A percentile compares a stretch with the other conserved stretches of the same genome.
Conservation (phyloP, 2,888 invertebrate genomes). For the Cistogaster globosa region DNA sequence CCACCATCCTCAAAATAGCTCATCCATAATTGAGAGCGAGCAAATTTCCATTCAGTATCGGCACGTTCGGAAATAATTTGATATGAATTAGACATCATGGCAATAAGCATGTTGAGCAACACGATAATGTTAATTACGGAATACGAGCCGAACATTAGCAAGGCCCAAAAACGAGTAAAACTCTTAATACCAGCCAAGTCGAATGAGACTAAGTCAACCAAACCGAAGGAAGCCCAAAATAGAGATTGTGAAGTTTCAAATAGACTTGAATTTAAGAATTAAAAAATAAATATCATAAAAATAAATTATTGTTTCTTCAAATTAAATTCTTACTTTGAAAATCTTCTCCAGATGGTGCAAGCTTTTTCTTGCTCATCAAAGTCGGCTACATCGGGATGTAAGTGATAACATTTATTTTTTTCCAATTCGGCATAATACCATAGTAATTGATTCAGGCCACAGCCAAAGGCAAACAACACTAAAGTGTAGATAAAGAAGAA, state of each 20-base stretch:
- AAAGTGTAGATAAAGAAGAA: constrained; percentile 97
- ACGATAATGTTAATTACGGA: constrained; percentile 99
- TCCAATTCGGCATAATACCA: constrained; percentile 97
- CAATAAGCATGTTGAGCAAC: constrained; percentile 97
- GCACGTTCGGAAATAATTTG: constrained; percentile 98
- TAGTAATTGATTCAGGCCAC: constrained; percentile 95
- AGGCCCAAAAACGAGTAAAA: constrained; percentile 97
- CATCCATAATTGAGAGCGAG: constrained; percentile 97
- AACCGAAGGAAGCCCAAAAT: constrained; percentile 99
- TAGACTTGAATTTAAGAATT: constrained; percentile 87
- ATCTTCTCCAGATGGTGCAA: constrained; percentile 93
- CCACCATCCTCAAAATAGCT: constrained; percentile 97
- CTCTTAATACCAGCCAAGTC: constrained; percentile 97
- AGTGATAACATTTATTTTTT: constrained; percentile 92
- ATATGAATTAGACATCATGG: constrained; percentile 99
- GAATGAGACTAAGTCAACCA: constrained; percentile 96
- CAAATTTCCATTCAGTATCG: constrained; percentile 99
- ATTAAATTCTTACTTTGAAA: constrained; percentile 88
- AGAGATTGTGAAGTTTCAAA: constrained; percentile 99
- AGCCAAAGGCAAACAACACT: constrained; percentile 97
- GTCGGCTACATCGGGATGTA: constrained; percentile 88
- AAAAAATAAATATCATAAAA: neutral
- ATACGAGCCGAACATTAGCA: constrained; percentile 98
- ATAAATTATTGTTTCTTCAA: neutral
- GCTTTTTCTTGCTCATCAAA: constrained; percentile 93